Percentiles rank a stretch among this genome's conserved stretches.
Evolutionary conservation across 2,797 vertebrate species (phyloP).

Genomic region (Staurois parvus): DNA sequence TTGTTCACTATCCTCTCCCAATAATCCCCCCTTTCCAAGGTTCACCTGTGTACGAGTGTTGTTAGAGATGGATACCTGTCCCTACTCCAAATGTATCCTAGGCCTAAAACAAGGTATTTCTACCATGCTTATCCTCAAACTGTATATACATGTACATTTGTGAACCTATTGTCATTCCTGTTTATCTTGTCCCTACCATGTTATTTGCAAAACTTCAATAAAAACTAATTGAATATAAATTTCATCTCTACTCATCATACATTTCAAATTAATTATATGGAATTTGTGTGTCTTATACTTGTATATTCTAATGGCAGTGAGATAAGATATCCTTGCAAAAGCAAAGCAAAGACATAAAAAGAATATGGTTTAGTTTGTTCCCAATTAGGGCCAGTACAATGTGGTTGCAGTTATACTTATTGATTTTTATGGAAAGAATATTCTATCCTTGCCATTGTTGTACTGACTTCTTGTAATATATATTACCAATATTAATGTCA

Average conservation of each 20-base stretch:
- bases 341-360: conserved; percentile 33
- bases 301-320: neutral
- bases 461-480: conserved; percentile 54
- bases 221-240: no score
- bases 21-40: no score
- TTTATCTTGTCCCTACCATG: no score
- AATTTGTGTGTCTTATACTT: conserved; percentile 42
- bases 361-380: conserved; percentile 54
- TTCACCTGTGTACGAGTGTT: no score
- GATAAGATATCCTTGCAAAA: conserved; percentile 44
- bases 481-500: conserved; percentile 57
- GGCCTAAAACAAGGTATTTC: no score
- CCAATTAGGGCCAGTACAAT: conserved; percentile 55
- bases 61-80: no score
- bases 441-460: conserved; percentile 45
- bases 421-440: conserved; percentile 55
- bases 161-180: no score
- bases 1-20: no score
- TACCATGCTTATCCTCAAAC: no score
- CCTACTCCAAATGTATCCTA: no score
- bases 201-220: no score
- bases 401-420: conserved; percentile 56
- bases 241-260: neutral
- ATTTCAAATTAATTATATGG: neutral
- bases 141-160: no score